Evolutionary conservation across 2,113 vertebrate species (phyloP).

Genomic region (Bungarus multicinctus): DNA sequence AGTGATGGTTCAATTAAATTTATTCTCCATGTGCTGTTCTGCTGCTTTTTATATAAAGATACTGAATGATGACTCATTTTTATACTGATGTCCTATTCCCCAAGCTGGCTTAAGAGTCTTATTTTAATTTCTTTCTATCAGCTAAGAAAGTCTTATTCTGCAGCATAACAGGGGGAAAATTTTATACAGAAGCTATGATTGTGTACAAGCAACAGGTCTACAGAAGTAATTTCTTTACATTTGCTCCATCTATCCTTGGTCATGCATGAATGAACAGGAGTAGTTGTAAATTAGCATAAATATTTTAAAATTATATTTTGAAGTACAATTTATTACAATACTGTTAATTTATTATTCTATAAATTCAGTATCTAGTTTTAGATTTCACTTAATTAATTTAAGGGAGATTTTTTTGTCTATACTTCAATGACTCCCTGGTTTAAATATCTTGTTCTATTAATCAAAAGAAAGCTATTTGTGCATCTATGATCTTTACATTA

Average conservation of each 20-base stretch:
- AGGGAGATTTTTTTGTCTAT: background rate
- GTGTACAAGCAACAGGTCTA: background rate
- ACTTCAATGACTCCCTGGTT: background rate
- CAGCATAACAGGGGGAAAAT: background rate
- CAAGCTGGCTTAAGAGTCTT: background rate
- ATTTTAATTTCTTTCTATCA: background rate
- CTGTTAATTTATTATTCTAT: background rate
- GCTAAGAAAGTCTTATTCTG: background rate
- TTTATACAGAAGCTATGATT: background rate
- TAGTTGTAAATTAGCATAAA: background rate
- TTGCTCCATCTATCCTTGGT: background rate
- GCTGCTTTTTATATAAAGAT: background rate
- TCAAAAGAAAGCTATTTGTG: background rate
- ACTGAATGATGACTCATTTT: background rate
- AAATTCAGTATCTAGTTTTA: background rate
- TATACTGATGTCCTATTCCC: background rate
- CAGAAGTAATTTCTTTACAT: background rate
- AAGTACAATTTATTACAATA: background rate
- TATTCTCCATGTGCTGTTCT: background rate
- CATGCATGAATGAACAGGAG: background rate
- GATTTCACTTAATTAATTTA: background rate
- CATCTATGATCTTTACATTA: background rate
- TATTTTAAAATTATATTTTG: background rate
- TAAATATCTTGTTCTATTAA: background rate
- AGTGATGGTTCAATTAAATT: background rate